Evolutionary conservation across 1,140 invertebrate species (phyloP).

Genomic region (Episyrphus balteatus): DNA sequence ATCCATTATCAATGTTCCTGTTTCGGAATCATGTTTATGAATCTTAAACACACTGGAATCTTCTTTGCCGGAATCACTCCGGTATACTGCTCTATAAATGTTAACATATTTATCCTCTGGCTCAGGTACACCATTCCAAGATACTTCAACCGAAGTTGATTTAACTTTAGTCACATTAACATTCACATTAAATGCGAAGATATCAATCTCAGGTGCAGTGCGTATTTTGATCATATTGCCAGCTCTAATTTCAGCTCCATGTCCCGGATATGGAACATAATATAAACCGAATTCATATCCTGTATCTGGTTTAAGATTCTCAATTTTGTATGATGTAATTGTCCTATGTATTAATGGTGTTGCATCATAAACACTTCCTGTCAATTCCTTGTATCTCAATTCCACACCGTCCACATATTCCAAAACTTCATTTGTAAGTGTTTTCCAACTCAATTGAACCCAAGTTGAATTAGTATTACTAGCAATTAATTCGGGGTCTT

Average conservation of each 20-base stretch:
- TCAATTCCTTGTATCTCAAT: conserved; percentile 56
- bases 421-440: conserved; percentile 66
- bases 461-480: conserved; percentile 65
- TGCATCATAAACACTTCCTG: conserved; percentile 58
- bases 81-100: conserved; percentile 76
- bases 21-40: conserved; percentile 64
- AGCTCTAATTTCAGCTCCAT: conserved; percentile 59
- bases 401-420: conserved; percentile 50
- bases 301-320: conserved; percentile 57
- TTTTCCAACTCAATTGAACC: conserved; percentile 67
- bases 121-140: conserved; percentile 71
- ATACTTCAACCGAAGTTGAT: conserved; percentile 60
- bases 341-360: conserved; percentile 63
- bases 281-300: conserved; percentile 65
- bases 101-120: conserved; percentile 85
- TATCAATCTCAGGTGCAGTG: conserved; percentile 50
- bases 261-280: conserved; percentile 63
- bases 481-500: conserved; percentile 58
- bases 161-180: conserved; percentile 64
- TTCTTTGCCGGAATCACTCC: conserved; percentile 60
- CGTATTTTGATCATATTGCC: conserved; percentile 53
- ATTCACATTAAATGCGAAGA: conserved; percentile 68
- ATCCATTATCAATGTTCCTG: conserved; percentile 54
- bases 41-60: conserved; percentile 74
- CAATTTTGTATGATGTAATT: conserved; percentile 56